Percentiles rank a stretch among this genome's conserved stretches.
phyloP scores from a whole-genome alignment of 2,113 vertebrate genomes.

The Capra hircus region DNA sequence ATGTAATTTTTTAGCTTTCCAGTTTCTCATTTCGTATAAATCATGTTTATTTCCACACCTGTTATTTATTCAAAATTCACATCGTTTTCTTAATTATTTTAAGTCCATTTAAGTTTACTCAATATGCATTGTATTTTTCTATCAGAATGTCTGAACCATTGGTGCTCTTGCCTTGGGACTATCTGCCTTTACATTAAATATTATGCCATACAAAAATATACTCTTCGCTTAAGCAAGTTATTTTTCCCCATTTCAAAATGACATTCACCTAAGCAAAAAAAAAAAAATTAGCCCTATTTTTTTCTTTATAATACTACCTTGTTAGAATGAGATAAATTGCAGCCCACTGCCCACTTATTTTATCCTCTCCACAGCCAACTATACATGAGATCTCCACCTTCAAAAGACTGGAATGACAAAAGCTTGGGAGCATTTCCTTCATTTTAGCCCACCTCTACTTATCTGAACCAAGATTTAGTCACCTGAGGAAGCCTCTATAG shows the following conservation, averaged over 20 bases:
- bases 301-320: neutral
- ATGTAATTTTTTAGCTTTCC: neutral
- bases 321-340: neutral
- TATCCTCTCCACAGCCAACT: neutral
- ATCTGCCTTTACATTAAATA: neutral
- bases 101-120: neutral
- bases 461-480: neutral
- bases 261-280: neutral
- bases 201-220: neutral
- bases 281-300: neutral
- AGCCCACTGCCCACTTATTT: neutral
- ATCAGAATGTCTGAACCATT: neutral
- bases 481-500: neutral
- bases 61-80: neutral
- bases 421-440: neutral
- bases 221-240: neutral
- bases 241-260: neutral
- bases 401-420: neutral
- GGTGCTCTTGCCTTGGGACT: neutral
- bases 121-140: neutral
- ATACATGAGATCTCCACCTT: neutral
- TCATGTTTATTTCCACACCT: neutral
- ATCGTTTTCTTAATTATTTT: neutral
- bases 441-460: neutral
- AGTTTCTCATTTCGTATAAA: conserved; percentile 21